Percentiles rank a stretch among this genome's conserved stretches.
Evolutionary conservation across 2,797 vertebrate species (phyloP).

Genomic region (Xerus rutilus): DNA sequence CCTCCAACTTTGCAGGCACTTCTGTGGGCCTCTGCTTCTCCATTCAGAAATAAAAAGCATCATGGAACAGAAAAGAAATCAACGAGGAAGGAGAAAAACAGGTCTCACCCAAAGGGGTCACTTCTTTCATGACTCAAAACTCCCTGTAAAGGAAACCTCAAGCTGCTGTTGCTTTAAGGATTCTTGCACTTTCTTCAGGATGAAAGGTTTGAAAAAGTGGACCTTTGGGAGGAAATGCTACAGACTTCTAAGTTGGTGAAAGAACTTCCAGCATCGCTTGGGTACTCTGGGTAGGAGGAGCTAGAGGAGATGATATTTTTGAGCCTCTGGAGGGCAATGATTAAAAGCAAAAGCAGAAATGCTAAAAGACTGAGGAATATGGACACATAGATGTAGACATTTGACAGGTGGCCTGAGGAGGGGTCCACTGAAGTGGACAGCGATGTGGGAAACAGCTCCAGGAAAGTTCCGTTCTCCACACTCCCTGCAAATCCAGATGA

Average conservation of each 20-base stretch:
- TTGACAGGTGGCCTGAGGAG: slow-evolving; percentile 90
- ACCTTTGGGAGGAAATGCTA: slow-evolving; percentile 95
- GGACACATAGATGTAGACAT: slow-evolving; percentile 96
- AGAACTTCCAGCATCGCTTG: slow-evolving; percentile 95
- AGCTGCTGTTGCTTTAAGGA: neutral
- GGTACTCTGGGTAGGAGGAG: slow-evolving; percentile 95
- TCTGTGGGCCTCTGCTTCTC: slow-evolving; percentile 52
- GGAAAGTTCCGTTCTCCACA: slow-evolving; percentile 93
- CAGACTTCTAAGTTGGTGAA: slow-evolving; percentile 99
- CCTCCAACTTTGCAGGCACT: slow-evolving; percentile 11
- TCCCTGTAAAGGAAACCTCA: slow-evolving; percentile 53
- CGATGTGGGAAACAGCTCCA: slow-evolving; percentile 93
- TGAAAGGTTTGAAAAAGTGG: slow-evolving; percentile 94
- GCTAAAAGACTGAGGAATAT: slow-evolving; percentile 97
- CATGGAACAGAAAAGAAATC: slow-evolving; percentile 65
- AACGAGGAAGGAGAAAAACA: slow-evolving; percentile 34
- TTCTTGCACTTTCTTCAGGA: slow-evolving; percentile 85
- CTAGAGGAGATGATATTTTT: slow-evolving; percentile 98
- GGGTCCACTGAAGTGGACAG: slow-evolving; percentile 93
- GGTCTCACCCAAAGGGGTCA: slow-evolving; percentile 32
- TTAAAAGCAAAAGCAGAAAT: slow-evolving; percentile 95
- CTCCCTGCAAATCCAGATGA: slow-evolving; percentile 87
- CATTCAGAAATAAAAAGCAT: slow-evolving; percentile 72
- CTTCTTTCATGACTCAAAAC: slow-evolving; percentile 72
- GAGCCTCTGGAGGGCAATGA: slow-evolving; percentile 97